Evolutionary conservation across 2,888 invertebrate genomes (phyloP).

Genomic region (Luperina nickerlii): DNA sequence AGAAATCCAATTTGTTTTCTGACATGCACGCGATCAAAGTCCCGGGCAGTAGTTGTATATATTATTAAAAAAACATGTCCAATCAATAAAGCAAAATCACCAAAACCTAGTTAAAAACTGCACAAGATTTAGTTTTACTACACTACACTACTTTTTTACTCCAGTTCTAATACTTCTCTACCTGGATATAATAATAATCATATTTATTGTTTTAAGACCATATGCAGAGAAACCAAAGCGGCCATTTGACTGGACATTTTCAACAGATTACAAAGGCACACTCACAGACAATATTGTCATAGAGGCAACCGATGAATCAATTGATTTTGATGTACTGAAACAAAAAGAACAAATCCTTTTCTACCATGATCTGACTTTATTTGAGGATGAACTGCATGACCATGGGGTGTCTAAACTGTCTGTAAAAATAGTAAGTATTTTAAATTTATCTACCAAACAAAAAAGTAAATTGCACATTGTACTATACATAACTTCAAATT

Average conservation of each 20-base stretch:
- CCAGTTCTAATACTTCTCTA: not conserved
- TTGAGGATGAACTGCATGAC: conserved; percentile 99
- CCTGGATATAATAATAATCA: not conserved
- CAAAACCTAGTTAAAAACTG: not conserved
- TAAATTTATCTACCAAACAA: not conserved
- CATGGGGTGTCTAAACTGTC: conserved; percentile 97
- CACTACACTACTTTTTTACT: too few relatives aligned
- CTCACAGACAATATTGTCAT: conserved; percentile 90
- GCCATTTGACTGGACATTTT: conserved; percentile 99
- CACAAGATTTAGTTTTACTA: not conserved
- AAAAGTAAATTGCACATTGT: too few relatives aligned
- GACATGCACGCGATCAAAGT: too few relatives aligned
- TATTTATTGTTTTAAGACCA: conserved; percentile 89
- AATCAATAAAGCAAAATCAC: not conserved
- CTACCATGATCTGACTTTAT: conserved; percentile 97
- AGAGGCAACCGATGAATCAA: conserved; percentile 92
- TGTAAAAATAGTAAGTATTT: conserved; percentile 96
- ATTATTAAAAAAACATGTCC: not conserved
- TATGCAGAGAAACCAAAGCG: conserved; percentile 94
- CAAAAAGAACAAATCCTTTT: conserved; percentile 97
- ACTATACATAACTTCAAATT: not conserved
- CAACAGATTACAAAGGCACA: conserved; percentile 97
- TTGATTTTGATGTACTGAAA: conserved; percentile 97
- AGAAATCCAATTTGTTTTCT: too few relatives aligned
- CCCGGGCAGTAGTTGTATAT: not conserved